Conservation (phyloP, 2,888 invertebrate species). For the Brachynemurus nebulosus region DNA sequence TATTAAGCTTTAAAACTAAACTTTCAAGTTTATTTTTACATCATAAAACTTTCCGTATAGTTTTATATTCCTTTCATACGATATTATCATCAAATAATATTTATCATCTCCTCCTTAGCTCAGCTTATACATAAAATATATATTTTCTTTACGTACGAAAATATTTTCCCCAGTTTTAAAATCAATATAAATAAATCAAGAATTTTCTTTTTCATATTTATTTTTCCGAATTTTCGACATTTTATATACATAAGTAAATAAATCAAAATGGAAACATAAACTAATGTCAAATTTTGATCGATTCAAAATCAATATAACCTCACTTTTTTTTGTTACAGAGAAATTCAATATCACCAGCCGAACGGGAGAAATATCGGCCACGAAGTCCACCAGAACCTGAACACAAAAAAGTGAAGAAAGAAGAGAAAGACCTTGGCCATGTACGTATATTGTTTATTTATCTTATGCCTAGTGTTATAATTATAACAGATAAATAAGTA, state of each 20-base stretch:
- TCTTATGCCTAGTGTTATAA: slow-evolving; percentile 13
- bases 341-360: slow-evolving; percentile 71
- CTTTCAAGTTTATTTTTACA: no score
- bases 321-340: slow-evolving; percentile 37
- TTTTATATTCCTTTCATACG: no score
- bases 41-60: no score
- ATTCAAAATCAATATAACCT: slow-evolving; percentile 8
- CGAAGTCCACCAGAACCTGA: slow-evolving; percentile 61
- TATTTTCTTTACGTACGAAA: no score
- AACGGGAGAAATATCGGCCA: slow-evolving; percentile 68
- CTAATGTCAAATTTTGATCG: slow-evolving; percentile 8
- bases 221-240: neutral
- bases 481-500: slow-evolving; percentile 11
- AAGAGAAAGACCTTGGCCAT: slow-evolving; percentile 68
- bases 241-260: neutral
- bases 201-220: no score
- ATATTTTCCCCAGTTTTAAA: no score
- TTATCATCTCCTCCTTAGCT: no score
- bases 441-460: slow-evolving; percentile 41
- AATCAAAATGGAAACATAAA: neutral
- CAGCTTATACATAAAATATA: no score
- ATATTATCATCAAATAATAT: no score
- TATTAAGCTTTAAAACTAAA: no score
- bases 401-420: slow-evolving; percentile 66
- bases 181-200: no score